Evolutionary conservation across 2,797 vertebrate genomes (phyloP), one percentile per base, ranked within the genome.

Genomic region (Macropus fuliginosus): DNA sequence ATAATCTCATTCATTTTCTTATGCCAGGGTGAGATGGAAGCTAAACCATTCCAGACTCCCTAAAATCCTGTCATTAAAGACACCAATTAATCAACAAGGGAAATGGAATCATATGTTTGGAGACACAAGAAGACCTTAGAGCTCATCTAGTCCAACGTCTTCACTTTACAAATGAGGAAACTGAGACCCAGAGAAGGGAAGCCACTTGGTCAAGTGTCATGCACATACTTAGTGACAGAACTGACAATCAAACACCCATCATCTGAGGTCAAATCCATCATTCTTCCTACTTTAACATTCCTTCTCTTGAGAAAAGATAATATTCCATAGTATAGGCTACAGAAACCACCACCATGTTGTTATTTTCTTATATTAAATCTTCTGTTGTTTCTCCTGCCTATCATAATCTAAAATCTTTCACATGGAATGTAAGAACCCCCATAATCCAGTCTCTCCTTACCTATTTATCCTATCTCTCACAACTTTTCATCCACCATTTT

Each of bases 61-160:
- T 29, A 6, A 34, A 81, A 31, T 96, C 56, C 55, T 54, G 31
- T 87, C 10, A 28, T 91, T 87, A 89, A 95, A 10, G 5, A 92
- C 56, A 14, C 92, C 54, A 89, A n/a, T 5, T 91, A 46, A 91
- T 97, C 93, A 9, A 81, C 55, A 92, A 34, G 34, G 4, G 94
- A 74, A 94, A 81, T 59, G 27, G 94, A 91, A 46, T 34, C 81
- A 95, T 57, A 92, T 94, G 56, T 59, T 92, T 52, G 62, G 89
- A 81, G 3, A 0, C 74, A 9, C 57, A 5, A 96, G 50, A 40
- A n/a, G 18, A 56, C 91, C 91, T 96, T 74, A 62, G 46, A 91
- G 92, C 54, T n/a, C 5, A 27, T 54, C 28, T 14, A 95, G 28
- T 40, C 2, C 24, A 93, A 90, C 0, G 6, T 2, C 31, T 92